Percentiles rank a stretch among this genome's conserved stretches.
Evolutionary conservation across 2,113 vertebrate species (phyloP).

Genomic region (Halichoerus grypus): DNA sequence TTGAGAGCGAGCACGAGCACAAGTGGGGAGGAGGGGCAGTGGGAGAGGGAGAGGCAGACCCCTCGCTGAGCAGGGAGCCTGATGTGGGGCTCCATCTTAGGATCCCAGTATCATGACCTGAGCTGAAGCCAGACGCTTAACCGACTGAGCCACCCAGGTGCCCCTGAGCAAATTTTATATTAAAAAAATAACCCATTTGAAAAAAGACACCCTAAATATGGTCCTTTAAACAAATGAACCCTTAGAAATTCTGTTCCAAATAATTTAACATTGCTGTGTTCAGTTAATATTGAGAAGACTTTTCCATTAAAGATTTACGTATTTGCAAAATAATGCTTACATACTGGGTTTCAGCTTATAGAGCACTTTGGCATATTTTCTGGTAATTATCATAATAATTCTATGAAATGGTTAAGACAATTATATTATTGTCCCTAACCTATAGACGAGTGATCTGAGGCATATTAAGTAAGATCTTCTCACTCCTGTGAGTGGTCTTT

Average conservation of each 20-base stretch:
- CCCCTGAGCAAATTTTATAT: slow-evolving; percentile 24
- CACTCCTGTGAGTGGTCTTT: neutral
- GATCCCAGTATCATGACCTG: neutral
- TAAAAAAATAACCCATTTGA: neutral
- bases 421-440: slow-evolving; percentile 1
- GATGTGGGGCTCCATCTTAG: neutral
- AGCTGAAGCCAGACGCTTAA: neutral
- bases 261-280: slow-evolving; percentile 32
- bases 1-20: neutral
- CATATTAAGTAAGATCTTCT: slow-evolving; percentile 18
- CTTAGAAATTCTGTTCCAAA: slow-evolving; percentile 20
- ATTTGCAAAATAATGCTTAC: neutral
- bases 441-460: neutral
- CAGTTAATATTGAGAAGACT: slow-evolving; percentile 2
- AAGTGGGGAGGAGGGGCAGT: neutral
- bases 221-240: neutral
- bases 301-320: neutral
- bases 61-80: neutral
- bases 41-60: neutral
- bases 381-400: slow-evolving; percentile 28
- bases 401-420: neutral
- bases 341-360: neutral
- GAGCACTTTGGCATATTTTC: neutral
- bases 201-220: neutral
- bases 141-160: neutral